A percentile compares a stretch with the other conserved stretches of the same genome.
Conservation (phyloP, 2,797 vertebrate genomes). For the Stomatorhinus walkeri region DNA sequence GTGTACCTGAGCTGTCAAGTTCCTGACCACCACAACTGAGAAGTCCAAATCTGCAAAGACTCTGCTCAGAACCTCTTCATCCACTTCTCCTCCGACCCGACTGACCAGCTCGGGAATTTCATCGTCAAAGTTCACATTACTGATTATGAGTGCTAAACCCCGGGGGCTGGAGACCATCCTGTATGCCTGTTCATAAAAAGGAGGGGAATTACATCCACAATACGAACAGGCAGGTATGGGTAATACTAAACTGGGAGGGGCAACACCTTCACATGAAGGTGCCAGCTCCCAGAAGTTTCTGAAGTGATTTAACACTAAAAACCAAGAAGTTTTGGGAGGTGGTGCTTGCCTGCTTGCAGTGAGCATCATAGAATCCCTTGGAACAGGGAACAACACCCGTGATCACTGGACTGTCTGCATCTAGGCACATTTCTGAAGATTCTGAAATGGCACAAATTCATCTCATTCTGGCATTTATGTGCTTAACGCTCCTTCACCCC, state of each 20-base stretch:
- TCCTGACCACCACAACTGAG: slow-evolving; percentile 56
- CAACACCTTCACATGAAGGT: neutral
- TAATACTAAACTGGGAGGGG: neutral
- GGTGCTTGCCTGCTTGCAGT: slow-evolving; percentile 66
- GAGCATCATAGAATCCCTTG: slow-evolving; percentile 73
- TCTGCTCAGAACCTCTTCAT: slow-evolving; percentile 69
- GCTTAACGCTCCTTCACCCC: neutral
- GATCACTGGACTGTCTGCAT: slow-evolving; percentile 76
- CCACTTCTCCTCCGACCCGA: slow-evolving; percentile 84
- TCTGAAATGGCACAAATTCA: slow-evolving; percentile 49
- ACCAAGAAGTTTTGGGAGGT: neutral
- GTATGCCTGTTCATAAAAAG: slow-evolving; percentile 68
- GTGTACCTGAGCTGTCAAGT: slow-evolving; percentile 77
- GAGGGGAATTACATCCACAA: neutral
- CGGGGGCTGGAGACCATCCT: slow-evolving; percentile 73
- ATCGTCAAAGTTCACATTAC: slow-evolving; percentile 77
- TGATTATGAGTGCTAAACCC: slow-evolving; percentile 82
- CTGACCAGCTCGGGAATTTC: slow-evolving; percentile 70
- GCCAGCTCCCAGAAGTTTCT: slow-evolving; percentile 7
- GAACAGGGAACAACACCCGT: slow-evolving; percentile 69
- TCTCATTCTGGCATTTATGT: neutral
- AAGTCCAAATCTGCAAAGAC: slow-evolving; percentile 84
- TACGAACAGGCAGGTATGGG: neutral
- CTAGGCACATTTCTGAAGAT: slow-evolving; percentile 69
- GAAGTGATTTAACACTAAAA: neutral